Evolutionary conservation across 1,140 invertebrate species (phyloP).

Genomic region (Cotesia vestalis): DNA sequence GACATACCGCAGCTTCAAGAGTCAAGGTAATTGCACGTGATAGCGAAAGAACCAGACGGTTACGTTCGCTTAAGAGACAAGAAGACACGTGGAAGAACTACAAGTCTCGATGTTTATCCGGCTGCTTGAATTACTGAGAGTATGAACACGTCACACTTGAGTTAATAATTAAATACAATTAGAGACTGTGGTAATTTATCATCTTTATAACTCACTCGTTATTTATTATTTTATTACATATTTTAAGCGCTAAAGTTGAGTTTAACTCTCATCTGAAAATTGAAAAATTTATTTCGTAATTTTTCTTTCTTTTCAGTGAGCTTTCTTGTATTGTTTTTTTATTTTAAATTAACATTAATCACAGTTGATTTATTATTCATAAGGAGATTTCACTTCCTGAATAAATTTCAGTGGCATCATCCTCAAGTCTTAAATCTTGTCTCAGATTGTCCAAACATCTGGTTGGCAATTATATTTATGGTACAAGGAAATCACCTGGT

Average conservation of each 20-base stretch:
- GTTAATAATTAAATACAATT: conserved; percentile 36
- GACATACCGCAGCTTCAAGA: background rate
- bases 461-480: conserved; percentile 37
- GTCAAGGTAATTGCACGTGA: conserved; percentile 12
- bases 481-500: conserved; percentile 49
- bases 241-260: too few relatives aligned
- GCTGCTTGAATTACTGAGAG: conserved; percentile 31
- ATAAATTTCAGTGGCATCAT: too few relatives aligned
- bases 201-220: background rate
- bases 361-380: too few relatives aligned
- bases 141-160: conserved; percentile 11
- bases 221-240: conserved; percentile 3
- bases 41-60: conserved; percentile 1
- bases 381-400: too few relatives aligned
- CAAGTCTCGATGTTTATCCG: conserved; percentile 34
- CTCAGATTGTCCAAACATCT: conserved; percentile 8
- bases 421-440: too few relatives aligned
- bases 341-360: too few relatives aligned
- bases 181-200: background rate
- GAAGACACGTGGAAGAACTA: conserved; percentile 2
- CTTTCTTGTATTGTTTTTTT: too few relatives aligned
- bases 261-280: too few relatives aligned
- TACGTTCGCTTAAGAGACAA: background rate
- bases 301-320: too few relatives aligned
- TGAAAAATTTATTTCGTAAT: too few relatives aligned